Evolutionary conservation across 2,797 vertebrate species (phyloP).

Genomic region (Vultur gryphus): DNA sequence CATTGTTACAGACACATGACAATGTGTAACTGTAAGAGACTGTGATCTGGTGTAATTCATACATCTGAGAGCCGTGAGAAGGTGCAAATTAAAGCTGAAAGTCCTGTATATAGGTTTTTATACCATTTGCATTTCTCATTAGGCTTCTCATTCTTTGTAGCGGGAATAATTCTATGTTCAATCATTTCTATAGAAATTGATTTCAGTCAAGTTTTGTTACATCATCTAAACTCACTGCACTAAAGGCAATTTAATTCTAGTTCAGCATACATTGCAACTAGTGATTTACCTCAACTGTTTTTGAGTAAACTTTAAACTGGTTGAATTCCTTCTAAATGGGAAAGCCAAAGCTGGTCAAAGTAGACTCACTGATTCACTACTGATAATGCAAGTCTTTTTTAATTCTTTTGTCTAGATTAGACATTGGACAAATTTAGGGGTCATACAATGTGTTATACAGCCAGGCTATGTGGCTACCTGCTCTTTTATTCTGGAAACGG

Average conservation of each 20-base stretch:
- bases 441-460: not conserved
- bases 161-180: not conserved
- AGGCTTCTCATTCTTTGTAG: not conserved
- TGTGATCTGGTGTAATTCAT: not conserved
- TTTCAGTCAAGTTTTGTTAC: not conserved
- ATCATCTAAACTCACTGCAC: not conserved
- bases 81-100: not conserved
- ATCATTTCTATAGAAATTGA: not conserved
- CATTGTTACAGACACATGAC: not conserved
- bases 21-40: not conserved
- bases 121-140: not conserved
- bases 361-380: not conserved
- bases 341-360: not conserved
- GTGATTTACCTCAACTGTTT: not conserved
- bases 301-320: not conserved
- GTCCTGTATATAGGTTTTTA: not conserved
- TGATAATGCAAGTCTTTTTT: not conserved
- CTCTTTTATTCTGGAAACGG: not conserved
- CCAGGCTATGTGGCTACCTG: not conserved
- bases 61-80: not conserved
- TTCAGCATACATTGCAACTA: not conserved
- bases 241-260: not conserved
- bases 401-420: not conserved
- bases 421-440: not conserved
- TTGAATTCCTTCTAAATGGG: not conserved